Evolutionary conservation across 2,113 vertebrate species (phyloP), one percentile per base, ranked within the genome.

Genomic region (Thunnus thynnus): DNA sequence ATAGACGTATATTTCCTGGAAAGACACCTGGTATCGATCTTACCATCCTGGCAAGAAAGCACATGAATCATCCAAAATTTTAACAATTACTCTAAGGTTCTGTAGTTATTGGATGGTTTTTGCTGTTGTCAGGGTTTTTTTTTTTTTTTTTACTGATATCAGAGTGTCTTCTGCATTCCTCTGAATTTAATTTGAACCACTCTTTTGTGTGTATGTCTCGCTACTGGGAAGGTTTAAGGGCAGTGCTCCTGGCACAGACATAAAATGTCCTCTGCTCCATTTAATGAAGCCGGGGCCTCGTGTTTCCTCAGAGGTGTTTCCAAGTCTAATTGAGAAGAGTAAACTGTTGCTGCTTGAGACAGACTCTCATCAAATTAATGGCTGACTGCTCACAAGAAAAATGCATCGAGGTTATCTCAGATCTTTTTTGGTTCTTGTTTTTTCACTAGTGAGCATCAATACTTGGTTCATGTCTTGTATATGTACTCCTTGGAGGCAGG

Each of bases 271-370:
- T 86, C 62, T 13, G 80, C 80, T 62, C 50, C 20, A 36, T 87
- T 82, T 92, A 94, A 93, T 93, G 90, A 94, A 93, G 84, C 80
- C 12, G 73, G 80, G 81, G 85, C 86, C 68, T 65, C 9, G 44
- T 41, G 63, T 56, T 81, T 65, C 85, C 87, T 87, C 85, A 8
- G 80, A 91, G 87, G 72, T 64, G 75, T 80, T 88, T 68, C 77
- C 68, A 79, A 75, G 63, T 89, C 68, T 84, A 88, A 90, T 88
- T 86, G 87, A 90, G 89, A 85, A 67, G 61, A 69, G 69, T 77
- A 82, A 89, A 86, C 86, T 66, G 76, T 60, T 70, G 68, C 82
- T 25, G 69, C 76, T 74, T 2, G 2, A 81, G 67, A 75, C 72
- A 61, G 32, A 73, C 54, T 76, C 63, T 67, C 66, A 5, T 78